Base-by-base conservation (phyloP, 2,797 vertebrate genomes). In the Lacerta bilineata region DNA sequence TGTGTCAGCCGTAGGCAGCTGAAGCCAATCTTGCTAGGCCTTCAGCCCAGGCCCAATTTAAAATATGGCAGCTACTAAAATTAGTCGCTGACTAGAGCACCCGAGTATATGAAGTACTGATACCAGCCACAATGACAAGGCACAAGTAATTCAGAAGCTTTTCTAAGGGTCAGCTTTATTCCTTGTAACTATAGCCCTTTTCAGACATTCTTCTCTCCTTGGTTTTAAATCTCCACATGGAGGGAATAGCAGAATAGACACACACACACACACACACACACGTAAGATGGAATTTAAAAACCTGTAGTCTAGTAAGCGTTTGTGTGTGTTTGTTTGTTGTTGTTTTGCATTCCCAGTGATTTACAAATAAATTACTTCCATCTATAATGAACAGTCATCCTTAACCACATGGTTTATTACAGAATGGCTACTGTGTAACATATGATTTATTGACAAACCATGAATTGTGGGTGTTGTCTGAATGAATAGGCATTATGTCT, bases 61-160 rank as follows among this genome's bases (percentile, higher is more conserved):
- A 79, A 88, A 79, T 74, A 80, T 80, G 66, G 76, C 39, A 33
- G 76, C 50, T 80, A 61, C 82, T 84, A 84, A 84, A 84, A 88
- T 80, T 88, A 84, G 76, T 72, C 46, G 20, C 50, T 84, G 82
- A 71, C 59, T 18, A 20, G 61, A 20, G 39, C 55, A 82, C 55
- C 10, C 27, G 27, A 72, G 20, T 29, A 3, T 29, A 3, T 72
- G 66, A 66, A 84, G 64, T 46, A 18, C 55, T 79, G 66, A 36
- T 43, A 43, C 8, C 66, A 84, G 36, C 66, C 72, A 23, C 76
- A 61, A 18, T 80, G 76, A 84, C 41, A 78, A 33, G 64, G 17
- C 61, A 41, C 46, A 88, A 71, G 75, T 36, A 84, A 83, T 71
- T 39, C 27, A 25, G 68, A 68, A 43, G 20, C 13, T 59, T n/a